Conservation (phyloP, 2,113 vertebrate species). For the Elgaria multicarinata region DNA sequence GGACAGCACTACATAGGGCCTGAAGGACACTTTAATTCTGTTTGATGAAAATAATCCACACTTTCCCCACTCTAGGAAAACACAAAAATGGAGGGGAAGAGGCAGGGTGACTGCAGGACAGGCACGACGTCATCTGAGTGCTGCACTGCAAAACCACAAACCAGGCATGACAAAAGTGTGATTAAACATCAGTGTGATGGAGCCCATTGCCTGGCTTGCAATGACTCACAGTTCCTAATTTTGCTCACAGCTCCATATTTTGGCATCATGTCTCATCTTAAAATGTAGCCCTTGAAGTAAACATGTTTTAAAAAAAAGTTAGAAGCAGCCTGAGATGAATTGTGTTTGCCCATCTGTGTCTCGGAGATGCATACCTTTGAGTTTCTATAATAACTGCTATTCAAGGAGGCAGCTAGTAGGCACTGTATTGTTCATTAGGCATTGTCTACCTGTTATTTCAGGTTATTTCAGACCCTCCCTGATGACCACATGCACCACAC, state of each 20-base stretch:
- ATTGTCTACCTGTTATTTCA: neutral
- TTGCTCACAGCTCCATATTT: neutral
- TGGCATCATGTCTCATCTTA: conserved; percentile 32
- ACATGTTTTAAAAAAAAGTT: neutral
- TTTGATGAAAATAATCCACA: no score
- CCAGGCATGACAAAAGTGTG: no score
- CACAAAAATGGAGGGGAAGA: no score
- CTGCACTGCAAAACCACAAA: no score
- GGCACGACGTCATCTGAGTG: no score
- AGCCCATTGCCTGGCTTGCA: neutral
- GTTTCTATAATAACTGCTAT: neutral
- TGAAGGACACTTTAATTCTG: no score
- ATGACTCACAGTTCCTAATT: neutral
- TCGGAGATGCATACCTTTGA: neutral
- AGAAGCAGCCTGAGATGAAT: neutral
- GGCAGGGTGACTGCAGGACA: no score
- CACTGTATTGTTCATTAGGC: neutral
- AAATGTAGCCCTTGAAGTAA: conserved; percentile 9
- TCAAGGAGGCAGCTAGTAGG: neutral
- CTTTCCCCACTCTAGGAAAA: no score
- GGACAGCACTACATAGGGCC: no score
- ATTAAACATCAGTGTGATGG: no score
- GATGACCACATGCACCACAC: no score
- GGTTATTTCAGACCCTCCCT: neutral
- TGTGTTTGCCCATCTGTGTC: neutral